Evolutionary conservation across 2,797 vertebrate species (phyloP), one percentile per base, ranked within the genome.

Genomic region (Hydrolagus colliei): DNA sequence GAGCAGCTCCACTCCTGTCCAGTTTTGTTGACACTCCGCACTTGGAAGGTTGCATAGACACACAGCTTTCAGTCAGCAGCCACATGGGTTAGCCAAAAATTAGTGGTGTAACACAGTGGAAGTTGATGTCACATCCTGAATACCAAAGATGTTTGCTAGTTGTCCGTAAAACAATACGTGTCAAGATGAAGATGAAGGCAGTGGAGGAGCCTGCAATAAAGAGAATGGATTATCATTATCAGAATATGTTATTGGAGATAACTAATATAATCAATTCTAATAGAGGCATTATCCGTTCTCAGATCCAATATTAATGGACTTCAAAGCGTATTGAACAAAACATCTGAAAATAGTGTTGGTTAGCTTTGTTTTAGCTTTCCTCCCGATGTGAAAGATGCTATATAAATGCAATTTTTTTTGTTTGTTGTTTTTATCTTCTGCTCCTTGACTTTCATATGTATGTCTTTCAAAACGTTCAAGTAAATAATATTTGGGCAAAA

Each of bases 11-110:
- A 94, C 95, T 93, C 93, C 93, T 89, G 91, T 95, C 95, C 96
- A 95, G 93, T 87, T 94, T 20, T 92, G 95, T 94, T 91, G 93
- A 93, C 93, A 93, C 94, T 94, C 94, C 93, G 90, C 93, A 95
- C 93, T 93, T 95, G 94, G 95, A 95, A 96, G 96, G 95, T 99
- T 99, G 98, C 98, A 99, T 99, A 99, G 98, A 99, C 95, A 91
- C 90, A 96, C 95, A 97, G 96, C 96, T 98, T 96, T 96, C 94
- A 97, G 93, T 93, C 96, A 98, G 97, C 97, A 97, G 98, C 97
- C 96, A 97, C 95, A 92, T 91, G 94, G 95, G 95, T 94, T 94
- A 95, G 97, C 96, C 96, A 95, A 95, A 97, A 95, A 93, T 94
- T 95, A 96, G 95, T 95, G 94, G 94, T 95, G 94, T 95, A 95